Evolutionary conservation across 2,113 vertebrate genomes (phyloP).

Genomic region (Hemiprocne comata): DNA sequence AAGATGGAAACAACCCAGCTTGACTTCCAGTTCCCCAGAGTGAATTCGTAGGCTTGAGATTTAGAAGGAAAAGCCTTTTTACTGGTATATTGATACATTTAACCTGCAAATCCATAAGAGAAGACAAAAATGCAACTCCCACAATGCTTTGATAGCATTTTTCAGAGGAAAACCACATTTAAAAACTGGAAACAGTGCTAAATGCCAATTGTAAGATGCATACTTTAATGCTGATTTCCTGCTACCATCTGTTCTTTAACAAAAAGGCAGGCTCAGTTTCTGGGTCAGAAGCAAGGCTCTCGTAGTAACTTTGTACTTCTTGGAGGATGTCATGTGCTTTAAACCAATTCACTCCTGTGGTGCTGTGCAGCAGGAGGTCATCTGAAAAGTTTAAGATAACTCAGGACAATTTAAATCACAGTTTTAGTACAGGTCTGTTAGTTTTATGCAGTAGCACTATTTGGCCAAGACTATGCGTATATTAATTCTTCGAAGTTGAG

Average conservation of each 20-base stretch:
- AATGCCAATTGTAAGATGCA: not conserved
- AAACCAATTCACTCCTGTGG: constrained; percentile 5
- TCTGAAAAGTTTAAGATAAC: constrained; percentile 21
- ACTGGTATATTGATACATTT: not conserved
- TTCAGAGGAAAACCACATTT: not conserved
- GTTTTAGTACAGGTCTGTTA: not conserved
- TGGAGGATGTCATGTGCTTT: not conserved
- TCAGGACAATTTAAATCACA: constrained; percentile 3
- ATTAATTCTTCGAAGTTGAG: not conserved
- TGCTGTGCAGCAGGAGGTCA: not conserved
- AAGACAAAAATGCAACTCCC: not conserved
- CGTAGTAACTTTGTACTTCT: constrained; percentile 7
- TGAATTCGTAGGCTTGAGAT: not conserved
- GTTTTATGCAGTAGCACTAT: not conserved
- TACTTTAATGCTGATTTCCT: not conserved
- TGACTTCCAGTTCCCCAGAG: not conserved
- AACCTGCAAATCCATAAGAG: not conserved
- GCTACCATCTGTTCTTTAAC: constrained; percentile 13
- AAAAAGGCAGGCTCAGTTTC: constrained; percentile 17
- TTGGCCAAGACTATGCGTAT: not conserved
- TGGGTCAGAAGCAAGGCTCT: constrained; percentile 34
- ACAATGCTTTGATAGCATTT: not conserved
- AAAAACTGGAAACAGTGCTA: not conserved
- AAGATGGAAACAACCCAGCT: not conserved
- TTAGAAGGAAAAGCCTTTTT: constrained; percentile 1